phyloP scores from a whole-genome alignment of 2,113 vertebrate genomes.

The Elephas maximus region DNA sequence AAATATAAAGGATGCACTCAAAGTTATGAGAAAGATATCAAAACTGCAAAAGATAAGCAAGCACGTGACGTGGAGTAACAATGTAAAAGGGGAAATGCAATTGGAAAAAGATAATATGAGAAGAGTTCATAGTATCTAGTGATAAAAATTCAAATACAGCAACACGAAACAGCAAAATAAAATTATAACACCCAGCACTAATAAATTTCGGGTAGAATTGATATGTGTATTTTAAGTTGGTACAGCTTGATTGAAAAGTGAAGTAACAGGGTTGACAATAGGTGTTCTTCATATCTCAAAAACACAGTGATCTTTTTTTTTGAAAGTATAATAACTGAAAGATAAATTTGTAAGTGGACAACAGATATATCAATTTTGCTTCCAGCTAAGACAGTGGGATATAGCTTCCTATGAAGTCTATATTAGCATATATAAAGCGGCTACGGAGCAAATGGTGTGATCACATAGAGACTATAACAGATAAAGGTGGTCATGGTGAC shows the following conservation, averaged over 20 bases:
- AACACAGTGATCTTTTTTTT: neutral
- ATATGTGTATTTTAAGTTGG: neutral
- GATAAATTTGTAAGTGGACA: neutral
- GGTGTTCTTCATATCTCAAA: neutral
- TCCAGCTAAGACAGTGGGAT: neutral
- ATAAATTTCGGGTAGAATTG: neutral
- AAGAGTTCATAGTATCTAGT: neutral
- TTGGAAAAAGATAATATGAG: neutral
- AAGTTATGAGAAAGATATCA: constrained; percentile 59
- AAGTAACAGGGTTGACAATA: neutral
- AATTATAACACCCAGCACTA: neutral
- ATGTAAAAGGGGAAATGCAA: neutral
- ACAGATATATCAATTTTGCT: neutral
- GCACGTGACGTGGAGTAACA: neutral
- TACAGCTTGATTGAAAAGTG: neutral
- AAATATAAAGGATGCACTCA: constrained; percentile 26
- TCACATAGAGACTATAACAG: neutral
- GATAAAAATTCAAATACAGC: neutral
- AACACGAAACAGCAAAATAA: neutral
- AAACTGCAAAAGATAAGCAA: constrained; percentile 42
- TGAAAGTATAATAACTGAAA: constrained; percentile 9
- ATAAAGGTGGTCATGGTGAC: neutral
- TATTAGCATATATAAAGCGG: neutral
- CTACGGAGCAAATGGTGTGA: neutral
- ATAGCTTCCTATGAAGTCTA: neutral